Percentiles rank a stretch among this genome's conserved stretches.
phyloP scores from a whole-genome alignment of 2,888 invertebrate genomes.

The Piscicola geometra region DNA sequence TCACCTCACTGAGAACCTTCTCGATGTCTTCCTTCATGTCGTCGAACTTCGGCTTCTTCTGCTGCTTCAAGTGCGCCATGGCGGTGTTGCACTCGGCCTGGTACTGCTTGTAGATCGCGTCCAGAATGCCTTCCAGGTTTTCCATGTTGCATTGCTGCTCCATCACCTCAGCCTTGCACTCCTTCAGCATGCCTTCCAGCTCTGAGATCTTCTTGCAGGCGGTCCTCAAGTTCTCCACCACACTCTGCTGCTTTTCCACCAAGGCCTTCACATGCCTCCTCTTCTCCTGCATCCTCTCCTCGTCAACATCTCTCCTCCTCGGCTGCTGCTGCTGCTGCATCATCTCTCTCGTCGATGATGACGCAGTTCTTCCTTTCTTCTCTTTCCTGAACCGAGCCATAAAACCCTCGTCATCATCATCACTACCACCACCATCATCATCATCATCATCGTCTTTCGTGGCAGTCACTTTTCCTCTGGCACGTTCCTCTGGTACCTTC shows the following conservation, averaged over 20 bases:
- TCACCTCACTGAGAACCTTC: background rate
- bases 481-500: background rate
- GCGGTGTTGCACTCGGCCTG: conserved; percentile 1
- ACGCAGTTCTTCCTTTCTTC: background rate
- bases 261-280: conserved; percentile 5
- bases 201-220: conserved; percentile 9
- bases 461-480: too few relatives aligned
- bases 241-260: conserved; percentile 21
- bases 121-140: conserved; percentile 19
- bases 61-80: background rate
- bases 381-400: conserved; percentile 18
- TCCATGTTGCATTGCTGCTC: conserved; percentile 9
- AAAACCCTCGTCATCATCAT: conserved; percentile 12
- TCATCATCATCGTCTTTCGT: background rate
- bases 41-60: background rate
- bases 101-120: conserved; percentile 21
- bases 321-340: conserved; percentile 10
- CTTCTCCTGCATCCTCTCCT: conserved; percentile 21
- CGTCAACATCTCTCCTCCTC: background rate
- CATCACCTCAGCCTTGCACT: conserved; percentile 24
- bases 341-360: background rate
- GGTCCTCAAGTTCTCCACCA: conserved; percentile 19
- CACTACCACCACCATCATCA: background rate
- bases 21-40: conserved; percentile 10
- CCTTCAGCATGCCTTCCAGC: conserved; percentile 19